Evolutionary conservation across 2,888 invertebrate genomes (phyloP), one percentile per base, ranked within the genome.

Genomic region (Drosophila bunnanda): DNA sequence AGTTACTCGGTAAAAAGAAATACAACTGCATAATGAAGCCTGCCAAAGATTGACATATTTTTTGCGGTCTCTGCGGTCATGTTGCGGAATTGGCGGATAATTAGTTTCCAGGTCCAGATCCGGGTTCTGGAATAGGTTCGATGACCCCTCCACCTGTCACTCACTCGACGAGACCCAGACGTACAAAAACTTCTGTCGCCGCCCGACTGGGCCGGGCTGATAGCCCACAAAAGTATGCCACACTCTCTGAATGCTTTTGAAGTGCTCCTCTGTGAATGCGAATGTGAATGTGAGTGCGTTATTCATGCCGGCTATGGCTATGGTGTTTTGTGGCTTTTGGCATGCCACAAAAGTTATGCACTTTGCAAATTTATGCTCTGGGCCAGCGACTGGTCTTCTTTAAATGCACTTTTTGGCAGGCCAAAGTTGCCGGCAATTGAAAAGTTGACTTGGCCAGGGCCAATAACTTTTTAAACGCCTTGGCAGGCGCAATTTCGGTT

Each of bases 301-400:
- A 79, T 82, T 86, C 82, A 88, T 84, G 83, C 61, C 69, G 54
- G 83, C 78, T 73, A 75, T 80, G 83, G 66, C 80, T 88, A 78
- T 80, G 89, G 80, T 79, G 83, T 88, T 88, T 52, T 84, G 83
- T 69, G 83, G 83, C 83, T 84, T 83, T 86, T 84, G 83, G 83
- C 89, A 80, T 71, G 88, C 88, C 89, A 79, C 87, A 86, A 77
- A 83, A 84, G 83, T 88, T 84, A 84, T 88, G 86, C 83, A 86
- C 83, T 84, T 82, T 82, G 66, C 74, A 86, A 83, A 88, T 88
- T 80, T 83, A 82, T 84, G 79, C 78, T 69, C 66, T 60, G 58
- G 46, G 41, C 50, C 39, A 28, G 38, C 44, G 22, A 44, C 56
- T 52, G 58, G 30, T 36, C 60, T 58, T 61, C 58, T 41, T 59